Conservation (phyloP, 35 echinoderm and acorn worm species). For the Anneissia japonica region DNA sequence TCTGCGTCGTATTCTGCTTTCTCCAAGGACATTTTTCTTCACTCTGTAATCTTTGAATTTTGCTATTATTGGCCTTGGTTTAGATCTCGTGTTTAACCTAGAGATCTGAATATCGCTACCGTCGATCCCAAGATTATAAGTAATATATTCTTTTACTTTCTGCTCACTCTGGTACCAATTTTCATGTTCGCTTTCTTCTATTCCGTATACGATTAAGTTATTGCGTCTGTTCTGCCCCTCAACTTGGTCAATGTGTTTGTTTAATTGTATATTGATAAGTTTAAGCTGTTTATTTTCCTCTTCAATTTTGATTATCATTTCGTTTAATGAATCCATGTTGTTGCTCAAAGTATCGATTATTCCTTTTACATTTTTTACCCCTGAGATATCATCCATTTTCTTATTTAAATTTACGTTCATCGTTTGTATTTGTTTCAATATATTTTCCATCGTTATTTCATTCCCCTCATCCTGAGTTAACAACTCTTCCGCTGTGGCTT, state of each 20-base stretch:
- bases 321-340: too few species aligned
- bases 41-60: neutral
- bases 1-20: neutral
- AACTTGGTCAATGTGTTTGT: neutral
- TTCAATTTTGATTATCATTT: too few species aligned
- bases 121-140: neutral
- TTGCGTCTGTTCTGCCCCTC: neutral
- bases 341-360: too few species aligned
- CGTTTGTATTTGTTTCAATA: too few species aligned
- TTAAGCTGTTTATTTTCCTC: too few species aligned
- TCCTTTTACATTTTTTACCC: too few species aligned
- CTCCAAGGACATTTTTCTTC: neutral
- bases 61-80: neutral
- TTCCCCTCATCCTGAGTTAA: too few species aligned
- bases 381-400: too few species aligned
- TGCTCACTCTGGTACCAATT: neutral
- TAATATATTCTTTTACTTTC: neutral
- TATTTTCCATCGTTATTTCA: too few species aligned
- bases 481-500: too few species aligned
- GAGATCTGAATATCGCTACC: neutral
- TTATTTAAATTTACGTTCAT: too few species aligned
- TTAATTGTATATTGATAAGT: neutral
- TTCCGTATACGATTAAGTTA: neutral
- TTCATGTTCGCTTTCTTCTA: neutral
- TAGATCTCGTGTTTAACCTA: neutral